Percentiles rank a stretch among this genome's conserved stretches.
phyloP scores from a whole-genome alignment of 23 tunicate species.

The Ascidia mentula region DNA sequence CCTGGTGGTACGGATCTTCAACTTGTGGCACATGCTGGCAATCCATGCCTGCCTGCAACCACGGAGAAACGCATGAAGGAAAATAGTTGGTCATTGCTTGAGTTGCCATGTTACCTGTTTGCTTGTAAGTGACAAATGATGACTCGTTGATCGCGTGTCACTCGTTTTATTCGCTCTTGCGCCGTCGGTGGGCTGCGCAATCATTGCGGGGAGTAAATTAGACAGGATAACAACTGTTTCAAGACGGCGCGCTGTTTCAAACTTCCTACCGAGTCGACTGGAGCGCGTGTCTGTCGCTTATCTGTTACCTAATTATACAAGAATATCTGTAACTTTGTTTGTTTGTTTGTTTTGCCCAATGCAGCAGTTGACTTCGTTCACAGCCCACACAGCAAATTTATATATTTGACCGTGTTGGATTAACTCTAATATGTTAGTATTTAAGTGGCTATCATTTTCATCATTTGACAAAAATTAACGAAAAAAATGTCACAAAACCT shows the following conservation, averaged over 20 bases:
- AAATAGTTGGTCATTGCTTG: not conserved
- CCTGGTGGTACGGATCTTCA: not conserved
- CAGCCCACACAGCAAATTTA: too few relatives aligned
- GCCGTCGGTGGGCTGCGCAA: not conserved
- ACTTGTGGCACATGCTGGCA: not conserved
- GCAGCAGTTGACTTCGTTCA: too few relatives aligned
- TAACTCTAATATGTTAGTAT: too few relatives aligned
- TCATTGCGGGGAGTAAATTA: not conserved
- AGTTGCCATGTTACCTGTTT: conserved; percentile 4
- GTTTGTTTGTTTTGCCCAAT: not conserved
- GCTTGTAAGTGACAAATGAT: not conserved
- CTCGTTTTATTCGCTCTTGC: not conserved
- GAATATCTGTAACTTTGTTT: not conserved
- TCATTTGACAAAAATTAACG: too few relatives aligned
- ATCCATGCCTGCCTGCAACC: not conserved
- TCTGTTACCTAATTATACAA: not conserved
- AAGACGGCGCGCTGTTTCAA: not conserved
- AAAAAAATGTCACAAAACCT: too few relatives aligned
- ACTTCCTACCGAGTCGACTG: not conserved
- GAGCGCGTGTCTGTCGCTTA: conserved; percentile 2
- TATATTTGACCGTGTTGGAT: too few relatives aligned
- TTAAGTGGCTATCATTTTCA: too few relatives aligned
- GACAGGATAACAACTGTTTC: not conserved
- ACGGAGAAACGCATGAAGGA: not conserved
- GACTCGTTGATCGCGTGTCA: not conserved